Evolutionary conservation across 2,888 invertebrate genomes (phyloP).

Genomic region (Rhagium mordax): DNA sequence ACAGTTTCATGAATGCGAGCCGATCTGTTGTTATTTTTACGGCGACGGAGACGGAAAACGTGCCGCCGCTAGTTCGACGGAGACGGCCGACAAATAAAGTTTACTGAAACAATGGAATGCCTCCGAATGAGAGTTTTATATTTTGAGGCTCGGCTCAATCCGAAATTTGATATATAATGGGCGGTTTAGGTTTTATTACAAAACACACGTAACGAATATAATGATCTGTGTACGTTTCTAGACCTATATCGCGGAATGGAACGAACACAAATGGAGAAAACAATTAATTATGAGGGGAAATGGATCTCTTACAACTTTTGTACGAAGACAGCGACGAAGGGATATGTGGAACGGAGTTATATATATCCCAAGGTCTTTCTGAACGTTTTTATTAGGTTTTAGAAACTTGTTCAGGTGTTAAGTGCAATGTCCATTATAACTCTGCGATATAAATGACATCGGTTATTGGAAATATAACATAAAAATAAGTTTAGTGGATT

Average conservation of each 20-base stretch:
- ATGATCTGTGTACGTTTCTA: slow-evolving; percentile 2
- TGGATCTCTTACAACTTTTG: not conserved
- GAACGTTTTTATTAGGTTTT: not conserved
- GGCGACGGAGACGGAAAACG: not conserved
- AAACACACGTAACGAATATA: slow-evolving; percentile 13
- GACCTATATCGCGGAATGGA: not conserved
- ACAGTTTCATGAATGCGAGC: not conserved
- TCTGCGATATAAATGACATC: too few relatives aligned
- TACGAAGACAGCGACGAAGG: not conserved
- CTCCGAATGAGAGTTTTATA: slow-evolving; percentile 16
- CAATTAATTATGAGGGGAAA: not conserved
- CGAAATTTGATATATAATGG: slow-evolving; percentile 23
- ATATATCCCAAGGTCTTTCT: not conserved
- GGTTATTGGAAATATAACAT: too few relatives aligned
- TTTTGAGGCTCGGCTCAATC: slow-evolving; percentile 5
- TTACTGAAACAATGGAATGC: slow-evolving; percentile 15
- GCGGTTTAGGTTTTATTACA: slow-evolving; percentile 14
- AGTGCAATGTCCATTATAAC: too few relatives aligned
- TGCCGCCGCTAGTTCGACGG: not conserved
- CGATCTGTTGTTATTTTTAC: slow-evolving; percentile 5
- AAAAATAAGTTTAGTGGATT: too few relatives aligned
- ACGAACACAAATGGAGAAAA: not conserved
- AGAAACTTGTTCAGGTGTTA: too few relatives aligned
- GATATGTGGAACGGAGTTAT: not conserved
- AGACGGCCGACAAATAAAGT: slow-evolving; percentile 10